Conservation (phyloP, 2,113 vertebrate species). For the Oreocharis arfaki region DNA sequence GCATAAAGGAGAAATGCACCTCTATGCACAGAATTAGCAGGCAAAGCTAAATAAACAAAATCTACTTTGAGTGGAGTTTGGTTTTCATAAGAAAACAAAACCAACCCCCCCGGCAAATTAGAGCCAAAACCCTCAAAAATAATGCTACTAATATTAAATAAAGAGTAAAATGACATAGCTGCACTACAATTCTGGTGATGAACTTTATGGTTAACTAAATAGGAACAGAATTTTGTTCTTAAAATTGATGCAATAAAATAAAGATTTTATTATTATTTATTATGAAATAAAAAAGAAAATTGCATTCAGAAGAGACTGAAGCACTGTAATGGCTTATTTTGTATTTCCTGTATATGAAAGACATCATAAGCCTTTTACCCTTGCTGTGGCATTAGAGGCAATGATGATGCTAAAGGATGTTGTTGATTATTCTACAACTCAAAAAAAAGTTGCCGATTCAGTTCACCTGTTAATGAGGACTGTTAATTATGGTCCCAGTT, state of each 20-base stretch:
- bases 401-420: neutral
- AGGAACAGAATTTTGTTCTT: neutral
- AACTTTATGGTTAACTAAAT: neutral
- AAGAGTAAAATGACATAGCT: neutral
- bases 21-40: neutral
- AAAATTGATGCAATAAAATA: neutral
- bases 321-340: neutral
- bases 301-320: neutral
- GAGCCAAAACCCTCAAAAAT: neutral
- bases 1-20: neutral
- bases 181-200: neutral
- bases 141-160: neutral
- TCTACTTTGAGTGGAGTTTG: neutral
- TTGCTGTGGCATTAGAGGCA: neutral
- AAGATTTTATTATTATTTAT: no score
- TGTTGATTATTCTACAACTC: neutral
- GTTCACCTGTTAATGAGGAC: neutral
- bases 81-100: neutral
- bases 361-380: neutral
- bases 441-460: neutral
- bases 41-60: neutral
- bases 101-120: fast-evolving
- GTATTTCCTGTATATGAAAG: neutral
- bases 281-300: neutral
- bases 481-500: neutral